phyloP scores from a whole-genome alignment of 2,888 invertebrate species.

The Pyrocoelia pectoralis region DNA sequence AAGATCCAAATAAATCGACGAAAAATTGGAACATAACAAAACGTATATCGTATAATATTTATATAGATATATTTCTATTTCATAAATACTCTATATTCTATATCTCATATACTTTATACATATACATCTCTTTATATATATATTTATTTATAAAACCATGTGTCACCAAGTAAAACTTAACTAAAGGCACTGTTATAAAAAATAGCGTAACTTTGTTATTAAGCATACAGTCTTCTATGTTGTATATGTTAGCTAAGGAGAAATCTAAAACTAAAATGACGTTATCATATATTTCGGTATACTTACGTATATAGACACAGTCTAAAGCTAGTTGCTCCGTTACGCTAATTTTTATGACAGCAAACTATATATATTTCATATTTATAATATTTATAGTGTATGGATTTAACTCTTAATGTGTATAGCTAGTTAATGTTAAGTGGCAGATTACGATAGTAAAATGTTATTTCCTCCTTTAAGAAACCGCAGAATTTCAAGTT shows the following conservation, averaged over 20 bases:
- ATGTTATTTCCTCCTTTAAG: conserved; percentile 45
- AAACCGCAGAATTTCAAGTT: conserved; percentile 53
- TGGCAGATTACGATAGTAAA: conserved; percentile 55
- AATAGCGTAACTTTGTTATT: conserved; percentile 48
- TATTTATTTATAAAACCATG: conserved; percentile 60
- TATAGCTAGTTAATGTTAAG: conserved; percentile 56
- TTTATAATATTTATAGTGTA: conserved; percentile 50
- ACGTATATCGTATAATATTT: conserved; percentile 9
- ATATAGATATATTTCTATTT: conserved; percentile 55
- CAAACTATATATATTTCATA: conserved; percentile 35
- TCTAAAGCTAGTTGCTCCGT: conserved; percentile 46
- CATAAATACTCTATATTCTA: conserved; percentile 59
- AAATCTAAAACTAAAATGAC: conserved; percentile 52
- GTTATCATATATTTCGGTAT: conserved; percentile 46
- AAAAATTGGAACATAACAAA: conserved; percentile 40
- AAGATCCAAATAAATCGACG: conserved; percentile 14
- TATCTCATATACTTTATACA: conserved; percentile 60
- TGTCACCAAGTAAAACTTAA: conserved; percentile 60
- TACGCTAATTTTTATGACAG: conserved; percentile 43
- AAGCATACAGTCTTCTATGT: conserved; percentile 59
- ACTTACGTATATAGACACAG: conserved; percentile 52
- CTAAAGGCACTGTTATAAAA: conserved; percentile 51
- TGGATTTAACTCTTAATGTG: conserved; percentile 56
- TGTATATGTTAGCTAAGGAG: conserved; percentile 49
- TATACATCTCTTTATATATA: conserved; percentile 60